phyloP scores from a whole-genome alignment of 2,797 vertebrate species.

The Chrysocyon brachyurus region DNA sequence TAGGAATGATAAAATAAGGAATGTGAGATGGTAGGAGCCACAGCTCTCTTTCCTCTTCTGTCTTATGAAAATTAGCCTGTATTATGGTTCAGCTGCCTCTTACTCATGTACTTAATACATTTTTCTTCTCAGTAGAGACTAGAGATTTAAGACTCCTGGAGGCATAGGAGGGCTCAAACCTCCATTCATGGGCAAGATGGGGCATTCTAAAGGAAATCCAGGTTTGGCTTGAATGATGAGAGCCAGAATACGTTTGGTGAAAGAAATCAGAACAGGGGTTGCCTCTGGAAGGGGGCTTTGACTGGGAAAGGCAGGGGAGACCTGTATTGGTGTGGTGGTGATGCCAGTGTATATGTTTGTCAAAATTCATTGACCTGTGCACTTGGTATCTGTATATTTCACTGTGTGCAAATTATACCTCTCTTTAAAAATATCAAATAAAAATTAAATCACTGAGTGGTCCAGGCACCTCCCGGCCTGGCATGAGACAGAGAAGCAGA shows the following conservation, averaged over 20 bases:
- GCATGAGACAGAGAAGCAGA: not conserved
- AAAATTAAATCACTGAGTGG: not conserved
- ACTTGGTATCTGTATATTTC: not conserved
- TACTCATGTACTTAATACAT: not conserved
- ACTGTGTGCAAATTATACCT: conserved; percentile 28
- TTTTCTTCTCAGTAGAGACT: conserved; percentile 30
- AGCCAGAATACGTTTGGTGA: conserved; percentile 34
- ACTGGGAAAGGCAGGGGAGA: not conserved
- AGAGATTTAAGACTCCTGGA: not conserved
- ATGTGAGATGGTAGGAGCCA: not conserved
- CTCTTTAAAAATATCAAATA: not conserved
- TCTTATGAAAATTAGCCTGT: not conserved
- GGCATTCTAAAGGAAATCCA: conserved; percentile 49
- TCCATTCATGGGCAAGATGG: conserved; percentile 27
- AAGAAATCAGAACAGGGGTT: not conserved
- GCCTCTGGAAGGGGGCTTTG: not conserved
- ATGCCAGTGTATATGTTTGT: not conserved
- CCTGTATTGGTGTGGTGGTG: not conserved
- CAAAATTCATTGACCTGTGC: not conserved
- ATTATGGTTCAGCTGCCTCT: not conserved
- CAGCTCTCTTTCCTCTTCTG: not conserved
- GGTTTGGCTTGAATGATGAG: conserved; percentile 50
- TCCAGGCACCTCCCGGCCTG: not conserved
- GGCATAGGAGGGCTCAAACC: conserved; percentile 25
- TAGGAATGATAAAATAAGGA: conserved; percentile 22